phyloP scores from a whole-genome alignment of 2,797 vertebrate genomes.

The Botia almorhae region DNA sequence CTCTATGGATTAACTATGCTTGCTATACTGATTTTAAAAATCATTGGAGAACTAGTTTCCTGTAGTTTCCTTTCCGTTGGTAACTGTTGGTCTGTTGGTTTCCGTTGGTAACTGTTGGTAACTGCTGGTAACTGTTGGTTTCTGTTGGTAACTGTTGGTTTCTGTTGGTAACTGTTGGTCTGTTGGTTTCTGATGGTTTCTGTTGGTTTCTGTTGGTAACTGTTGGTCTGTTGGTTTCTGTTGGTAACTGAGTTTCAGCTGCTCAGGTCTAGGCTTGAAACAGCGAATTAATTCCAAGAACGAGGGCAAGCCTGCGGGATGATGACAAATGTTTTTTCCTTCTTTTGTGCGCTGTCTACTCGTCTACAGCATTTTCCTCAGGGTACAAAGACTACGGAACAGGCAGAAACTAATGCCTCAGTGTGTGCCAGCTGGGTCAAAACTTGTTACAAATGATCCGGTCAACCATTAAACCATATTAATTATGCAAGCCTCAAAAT shows the following conservation, averaged over 20 bases:
- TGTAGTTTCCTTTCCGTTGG: too few relatives aligned
- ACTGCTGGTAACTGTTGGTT: too few relatives aligned
- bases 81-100: too few relatives aligned
- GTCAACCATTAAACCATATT: slow-evolving; percentile 9
- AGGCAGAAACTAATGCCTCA: slow-evolving; percentile 21
- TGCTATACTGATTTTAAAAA: slow-evolving; percentile 5
- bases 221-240: too few relatives aligned
- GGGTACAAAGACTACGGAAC: slow-evolving; percentile 39
- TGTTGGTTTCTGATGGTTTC: too few relatives aligned
- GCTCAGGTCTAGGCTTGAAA: slow-evolving; percentile 17
- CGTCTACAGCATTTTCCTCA: slow-evolving; percentile 9
- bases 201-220: too few relatives aligned
- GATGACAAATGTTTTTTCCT: slow-evolving; percentile 1
- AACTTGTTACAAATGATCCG: slow-evolving; percentile 20
- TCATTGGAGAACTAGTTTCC: slow-evolving; percentile 9
- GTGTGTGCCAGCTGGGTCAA: slow-evolving; percentile 40
- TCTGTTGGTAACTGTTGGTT: too few relatives aligned
- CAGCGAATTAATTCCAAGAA: slow-evolving; percentile 25
- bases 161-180: too few relatives aligned
- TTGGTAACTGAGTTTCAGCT: slow-evolving; percentile 12
- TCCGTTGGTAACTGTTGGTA: slow-evolving; percentile 20
- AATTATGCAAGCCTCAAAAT: slow-evolving; percentile 23
- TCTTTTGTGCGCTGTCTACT: slow-evolving; percentile 37
- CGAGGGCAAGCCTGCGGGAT: slow-evolving; percentile 27
- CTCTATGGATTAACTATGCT: background rate